These are phyloP conservation scores for Sminthurides aquaticus DNA, from an alignment of 2,888 invertebrate genomes.

Conservation along the genomic window DNA sequence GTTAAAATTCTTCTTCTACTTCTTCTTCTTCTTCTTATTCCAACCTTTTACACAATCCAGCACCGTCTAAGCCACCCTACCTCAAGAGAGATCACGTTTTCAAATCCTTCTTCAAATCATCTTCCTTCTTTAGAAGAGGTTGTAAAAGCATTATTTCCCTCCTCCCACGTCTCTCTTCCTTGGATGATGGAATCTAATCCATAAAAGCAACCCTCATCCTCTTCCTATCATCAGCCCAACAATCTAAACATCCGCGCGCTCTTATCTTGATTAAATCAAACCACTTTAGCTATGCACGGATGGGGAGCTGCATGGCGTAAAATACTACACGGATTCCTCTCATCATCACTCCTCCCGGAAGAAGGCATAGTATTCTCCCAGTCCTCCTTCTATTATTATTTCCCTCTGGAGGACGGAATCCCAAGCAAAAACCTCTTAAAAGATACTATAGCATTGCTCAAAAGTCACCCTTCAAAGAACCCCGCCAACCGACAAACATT, in stretches of 20 bases:
- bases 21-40: background rate
- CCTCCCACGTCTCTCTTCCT: no score
- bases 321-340: no score
- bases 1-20: background rate
- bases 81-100: background rate
- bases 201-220: background rate
- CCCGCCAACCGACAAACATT: background rate
- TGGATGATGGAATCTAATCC: background rate
- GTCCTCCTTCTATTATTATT: no score
- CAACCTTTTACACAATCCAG: background rate
- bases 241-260: background rate
- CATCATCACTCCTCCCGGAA: no score
- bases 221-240: no score
- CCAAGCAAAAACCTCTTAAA: no score
- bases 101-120: background rate
- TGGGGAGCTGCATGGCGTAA: background rate
- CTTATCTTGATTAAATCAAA: background rate
- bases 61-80: background rate
- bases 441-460: no score
- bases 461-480: background rate
- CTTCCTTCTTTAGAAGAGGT: background rate
- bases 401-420: no score
- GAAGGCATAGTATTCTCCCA: no score
- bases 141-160: background rate
- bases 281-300: background rate